Conservation (phyloP, 2,113 vertebrate genomes). For the Lepidothrix coronata region DNA sequence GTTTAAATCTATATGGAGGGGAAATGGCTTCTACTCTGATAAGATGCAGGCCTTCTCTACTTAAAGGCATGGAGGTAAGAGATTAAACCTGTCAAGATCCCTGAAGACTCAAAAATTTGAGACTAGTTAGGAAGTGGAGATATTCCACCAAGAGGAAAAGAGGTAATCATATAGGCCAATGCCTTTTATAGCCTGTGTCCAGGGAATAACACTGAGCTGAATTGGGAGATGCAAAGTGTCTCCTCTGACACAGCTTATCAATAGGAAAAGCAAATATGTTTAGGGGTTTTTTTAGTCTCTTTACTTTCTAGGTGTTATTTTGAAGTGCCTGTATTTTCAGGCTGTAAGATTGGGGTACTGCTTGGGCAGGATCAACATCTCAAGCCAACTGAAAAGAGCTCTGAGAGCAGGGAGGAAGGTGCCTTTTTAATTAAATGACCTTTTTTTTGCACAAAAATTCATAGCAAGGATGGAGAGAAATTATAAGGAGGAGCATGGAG, state of each 20-base stretch:
- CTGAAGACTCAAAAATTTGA: neutral
- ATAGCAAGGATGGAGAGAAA: neutral
- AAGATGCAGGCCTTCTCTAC: neutral
- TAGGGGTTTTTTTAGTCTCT: neutral
- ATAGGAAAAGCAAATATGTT: neutral
- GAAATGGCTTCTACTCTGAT: neutral
- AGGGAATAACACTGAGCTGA: neutral
- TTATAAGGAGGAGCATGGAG: neutral
- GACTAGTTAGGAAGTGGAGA: neutral
- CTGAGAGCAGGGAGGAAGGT: neutral
- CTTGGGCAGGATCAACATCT: neutral
- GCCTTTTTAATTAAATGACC: neutral
- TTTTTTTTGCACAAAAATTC: neutral
- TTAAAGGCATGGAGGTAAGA: neutral
- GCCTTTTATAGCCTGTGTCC: neutral
- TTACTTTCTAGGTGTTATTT: neutral
- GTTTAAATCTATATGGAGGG: neutral
- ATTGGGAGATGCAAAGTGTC: fast-evolving
- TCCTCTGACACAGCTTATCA: neutral
- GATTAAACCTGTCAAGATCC: neutral
- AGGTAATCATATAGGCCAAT: neutral
- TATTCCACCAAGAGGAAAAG: neutral
- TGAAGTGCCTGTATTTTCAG: neutral
- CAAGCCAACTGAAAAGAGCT: neutral
- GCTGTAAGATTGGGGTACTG: neutral